These are phyloP conservation scores for Mimumesa dahlbomi DNA, from an alignment of 2,888 invertebrate species.

Conservation along the genomic window DNA sequence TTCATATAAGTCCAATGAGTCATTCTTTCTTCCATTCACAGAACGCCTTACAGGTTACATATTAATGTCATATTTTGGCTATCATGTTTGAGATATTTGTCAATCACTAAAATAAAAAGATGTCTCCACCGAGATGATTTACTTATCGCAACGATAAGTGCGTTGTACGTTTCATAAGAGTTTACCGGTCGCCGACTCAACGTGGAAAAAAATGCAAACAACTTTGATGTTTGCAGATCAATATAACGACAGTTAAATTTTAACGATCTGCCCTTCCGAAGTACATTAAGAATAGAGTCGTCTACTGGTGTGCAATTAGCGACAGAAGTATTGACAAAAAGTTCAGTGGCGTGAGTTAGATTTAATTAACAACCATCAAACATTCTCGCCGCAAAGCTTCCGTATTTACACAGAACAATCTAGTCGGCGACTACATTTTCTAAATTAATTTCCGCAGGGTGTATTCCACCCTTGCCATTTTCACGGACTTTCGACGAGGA, in stretches of 20 bases:
- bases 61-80: no score
- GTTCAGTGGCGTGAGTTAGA: slow-evolving; percentile 19
- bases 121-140: neutral
- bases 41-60: no score
- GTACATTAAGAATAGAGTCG: slow-evolving; percentile 5
- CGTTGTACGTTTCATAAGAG: no score
- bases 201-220: neutral
- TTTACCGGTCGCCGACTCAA: neutral
- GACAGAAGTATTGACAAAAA: slow-evolving; percentile 30
- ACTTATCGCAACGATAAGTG: neutral
- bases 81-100: no score
- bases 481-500: slow-evolving; percentile 25
- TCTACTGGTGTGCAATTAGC: slow-evolving; percentile 22
- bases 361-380: slow-evolving; percentile 46
- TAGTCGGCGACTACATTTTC: slow-evolving; percentile 22
- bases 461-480: slow-evolving; percentile 22
- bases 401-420: slow-evolving; percentile 9
- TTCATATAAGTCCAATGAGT: no score
- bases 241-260: neutral
- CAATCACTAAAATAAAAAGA: neutral
- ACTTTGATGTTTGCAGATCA: neutral
- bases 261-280: neutral
- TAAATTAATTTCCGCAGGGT: slow-evolving; percentile 38
- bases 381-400: slow-evolving; percentile 3
- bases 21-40: no score